phyloP scores from a whole-genome alignment of 2,888 invertebrate genomes.

The Dasypolia templi region DNA sequence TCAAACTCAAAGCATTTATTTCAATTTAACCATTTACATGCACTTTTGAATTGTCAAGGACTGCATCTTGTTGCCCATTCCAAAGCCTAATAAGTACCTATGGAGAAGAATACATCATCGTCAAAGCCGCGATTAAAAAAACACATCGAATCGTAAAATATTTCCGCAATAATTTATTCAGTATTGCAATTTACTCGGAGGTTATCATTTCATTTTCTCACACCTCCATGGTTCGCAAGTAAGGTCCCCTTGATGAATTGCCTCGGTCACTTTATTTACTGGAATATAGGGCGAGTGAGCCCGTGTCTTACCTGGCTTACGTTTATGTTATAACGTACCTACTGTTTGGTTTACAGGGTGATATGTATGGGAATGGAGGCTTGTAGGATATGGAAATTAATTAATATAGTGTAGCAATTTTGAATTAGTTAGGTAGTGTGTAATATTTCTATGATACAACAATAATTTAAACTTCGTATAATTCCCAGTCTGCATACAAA shows the following conservation, averaged over 20 bases:
- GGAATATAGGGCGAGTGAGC: slow-evolving; percentile 45
- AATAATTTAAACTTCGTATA: no score
- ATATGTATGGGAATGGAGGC: slow-evolving; percentile 35
- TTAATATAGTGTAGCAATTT: slow-evolving; percentile 6
- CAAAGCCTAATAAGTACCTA: no score
- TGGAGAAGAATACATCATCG: no score
- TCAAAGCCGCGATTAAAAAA: neutral
- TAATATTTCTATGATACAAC: no score
- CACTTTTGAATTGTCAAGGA: no score
- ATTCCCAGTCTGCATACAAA: no score
- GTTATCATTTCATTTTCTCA: slow-evolving; percentile 20
- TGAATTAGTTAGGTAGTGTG: neutral
- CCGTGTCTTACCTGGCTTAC: slow-evolving; percentile 56
- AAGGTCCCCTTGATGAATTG: slow-evolving; percentile 64
- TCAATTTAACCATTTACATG: no score
- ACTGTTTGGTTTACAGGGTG: neutral
- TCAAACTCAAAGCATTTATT: no score
- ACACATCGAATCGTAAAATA: neutral
- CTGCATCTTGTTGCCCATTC: no score
- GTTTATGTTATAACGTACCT: slow-evolving; percentile 21
- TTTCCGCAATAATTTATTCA: neutral
- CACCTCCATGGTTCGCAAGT: slow-evolving; percentile 33
- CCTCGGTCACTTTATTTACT: slow-evolving; percentile 67
- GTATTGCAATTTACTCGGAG: neutral
- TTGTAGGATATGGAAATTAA: neutral